phyloP scores from a whole-genome alignment of 2,888 invertebrate genomes.

The Lepetodrilus schrolli region DNA sequence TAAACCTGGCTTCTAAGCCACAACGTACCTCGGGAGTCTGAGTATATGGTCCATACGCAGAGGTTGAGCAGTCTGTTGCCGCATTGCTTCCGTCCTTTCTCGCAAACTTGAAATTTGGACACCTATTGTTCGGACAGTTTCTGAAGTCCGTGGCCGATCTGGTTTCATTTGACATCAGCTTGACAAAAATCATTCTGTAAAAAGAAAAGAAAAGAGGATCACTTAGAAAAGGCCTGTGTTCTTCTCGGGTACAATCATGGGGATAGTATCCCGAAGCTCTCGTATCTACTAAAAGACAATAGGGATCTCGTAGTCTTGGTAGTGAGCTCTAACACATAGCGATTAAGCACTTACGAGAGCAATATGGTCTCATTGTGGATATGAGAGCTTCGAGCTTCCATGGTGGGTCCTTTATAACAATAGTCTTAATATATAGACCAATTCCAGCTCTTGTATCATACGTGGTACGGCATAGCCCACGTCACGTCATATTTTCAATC shows the following conservation, averaged over 20 bases:
- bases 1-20: too few relatives aligned
- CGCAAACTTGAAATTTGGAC: slow-evolving; percentile 14
- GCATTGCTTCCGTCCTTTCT: slow-evolving; percentile 2
- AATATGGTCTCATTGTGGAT: too few relatives aligned
- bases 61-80: not conserved
- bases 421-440: too few relatives aligned
- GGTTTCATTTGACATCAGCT: slow-evolving; percentile 10
- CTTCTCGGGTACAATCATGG: too few relatives aligned
- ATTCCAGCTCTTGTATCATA: too few relatives aligned
- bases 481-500: too few relatives aligned
- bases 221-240: not conserved
- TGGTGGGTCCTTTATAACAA: too few relatives aligned
- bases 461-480: too few relatives aligned
- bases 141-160: not conserved
- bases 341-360: too few relatives aligned
- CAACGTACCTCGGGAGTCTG: not conserved
- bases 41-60: not conserved
- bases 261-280: not conserved
- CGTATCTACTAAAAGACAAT: not conserved
- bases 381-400: too few relatives aligned
- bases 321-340: too few relatives aligned
- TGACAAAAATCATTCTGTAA: not conserved
- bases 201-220: not conserved
- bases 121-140: not conserved
- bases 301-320: too few relatives aligned